Evolutionary conservation across 2,113 vertebrate species (phyloP).

Genomic region (Lasiurus borealis): DNA sequence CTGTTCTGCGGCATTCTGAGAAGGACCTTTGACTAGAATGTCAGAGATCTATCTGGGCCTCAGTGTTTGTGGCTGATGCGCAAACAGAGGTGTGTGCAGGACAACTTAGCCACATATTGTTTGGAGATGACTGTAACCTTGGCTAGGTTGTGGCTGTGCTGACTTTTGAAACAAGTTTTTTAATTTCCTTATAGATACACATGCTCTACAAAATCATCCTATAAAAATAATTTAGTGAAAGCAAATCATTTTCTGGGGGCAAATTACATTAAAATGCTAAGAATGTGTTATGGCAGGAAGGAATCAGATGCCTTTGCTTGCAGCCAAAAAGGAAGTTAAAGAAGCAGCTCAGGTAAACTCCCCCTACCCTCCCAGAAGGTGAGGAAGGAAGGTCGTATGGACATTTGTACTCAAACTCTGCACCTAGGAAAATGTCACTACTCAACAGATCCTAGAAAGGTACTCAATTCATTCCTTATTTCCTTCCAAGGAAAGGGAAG

Average conservation of each 20-base stretch:
- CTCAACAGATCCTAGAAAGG: not conserved
- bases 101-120: not conserved
- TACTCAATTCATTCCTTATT: not conserved
- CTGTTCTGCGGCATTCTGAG: not conserved
- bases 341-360: not conserved
- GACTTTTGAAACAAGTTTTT: conserved; percentile 46
- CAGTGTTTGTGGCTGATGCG: not conserved
- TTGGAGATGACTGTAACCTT: not conserved
- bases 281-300: not conserved
- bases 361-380: not conserved
- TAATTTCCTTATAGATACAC: not conserved
- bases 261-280: not conserved
- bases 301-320: not conserved
- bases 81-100: not conserved
- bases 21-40: not conserved
- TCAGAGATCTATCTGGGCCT: not conserved
- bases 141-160: not conserved
- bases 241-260: not conserved
- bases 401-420: not conserved
- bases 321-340: not conserved
- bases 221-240: conserved; percentile 19
- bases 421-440: not conserved
- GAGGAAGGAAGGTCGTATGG: not conserved
- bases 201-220: not conserved
- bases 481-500: not conserved